Percentiles rank a stretch among this genome's conserved stretches.
Evolutionary conservation across 2,888 invertebrate species (phyloP).

Genomic region (Synanthedon vespiformis): DNA sequence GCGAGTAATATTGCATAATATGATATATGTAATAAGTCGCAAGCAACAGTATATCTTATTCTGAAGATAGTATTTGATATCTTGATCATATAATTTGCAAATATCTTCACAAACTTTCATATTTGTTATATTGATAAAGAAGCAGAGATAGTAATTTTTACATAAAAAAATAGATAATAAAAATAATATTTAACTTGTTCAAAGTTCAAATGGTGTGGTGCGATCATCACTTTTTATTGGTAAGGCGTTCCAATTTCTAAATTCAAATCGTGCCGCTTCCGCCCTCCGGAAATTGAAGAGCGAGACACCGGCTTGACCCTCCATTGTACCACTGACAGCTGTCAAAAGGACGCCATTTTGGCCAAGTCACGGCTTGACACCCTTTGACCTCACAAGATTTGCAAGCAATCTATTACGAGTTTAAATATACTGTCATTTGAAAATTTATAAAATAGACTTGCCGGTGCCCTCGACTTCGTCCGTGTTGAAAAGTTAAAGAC

Average conservation of each 20-base stretch:
- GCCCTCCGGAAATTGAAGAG: constrained; percentile 59
- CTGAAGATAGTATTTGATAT: too few species aligned
- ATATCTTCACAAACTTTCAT: too few species aligned
- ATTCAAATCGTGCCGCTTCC: constrained; percentile 45
- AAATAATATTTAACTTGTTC: neutral
- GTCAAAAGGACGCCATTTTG: constrained; percentile 40
- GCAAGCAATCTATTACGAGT: constrained; percentile 8
- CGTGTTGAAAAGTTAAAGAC: too few species aligned
- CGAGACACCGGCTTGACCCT: constrained; percentile 44
- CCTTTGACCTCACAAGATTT: constrained; percentile 16
- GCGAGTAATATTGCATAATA: too few species aligned
- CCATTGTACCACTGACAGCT: constrained; percentile 45
- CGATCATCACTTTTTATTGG: neutral
- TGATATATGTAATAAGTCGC: too few species aligned
- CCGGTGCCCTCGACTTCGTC: too few species aligned
- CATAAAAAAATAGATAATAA: too few species aligned
- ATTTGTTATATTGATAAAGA: too few species aligned
- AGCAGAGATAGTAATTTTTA: too few species aligned
- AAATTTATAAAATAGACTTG: too few species aligned
- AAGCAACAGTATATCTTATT: too few species aligned
- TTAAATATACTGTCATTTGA: neutral
- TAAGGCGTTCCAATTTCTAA: constrained; percentile 29
- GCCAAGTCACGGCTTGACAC: constrained; percentile 1
- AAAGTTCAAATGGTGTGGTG: neutral
- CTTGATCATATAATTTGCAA: too few species aligned